phyloP scores from a whole-genome alignment of 2,888 invertebrate genomes.

The Chalcosyrphus nemorum region DNA sequence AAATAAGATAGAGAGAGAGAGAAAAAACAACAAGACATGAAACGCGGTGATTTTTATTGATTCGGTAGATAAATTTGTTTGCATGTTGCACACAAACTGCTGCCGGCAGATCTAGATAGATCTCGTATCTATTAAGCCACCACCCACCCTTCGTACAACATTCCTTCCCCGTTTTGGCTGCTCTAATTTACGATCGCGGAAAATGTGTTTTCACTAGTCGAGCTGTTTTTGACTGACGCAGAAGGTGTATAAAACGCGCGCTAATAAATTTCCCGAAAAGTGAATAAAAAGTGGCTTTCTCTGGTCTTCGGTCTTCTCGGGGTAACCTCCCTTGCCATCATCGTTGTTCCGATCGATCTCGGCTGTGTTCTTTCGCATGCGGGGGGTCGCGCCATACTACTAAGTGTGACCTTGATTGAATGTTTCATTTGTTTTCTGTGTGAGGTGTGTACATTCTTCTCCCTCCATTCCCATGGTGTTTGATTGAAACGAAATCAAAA shows the following conservation, averaged over 20 bases:
- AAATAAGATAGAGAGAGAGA: too few relatives aligned
- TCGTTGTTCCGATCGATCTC: not conserved
- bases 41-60: not conserved
- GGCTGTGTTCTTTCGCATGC: not conserved
- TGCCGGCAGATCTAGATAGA: not conserved
- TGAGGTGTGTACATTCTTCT: not conserved
- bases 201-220: not conserved
- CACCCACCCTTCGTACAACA: not conserved
- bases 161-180: not conserved
- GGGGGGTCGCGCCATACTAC: constrained; percentile 8
- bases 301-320: not conserved
- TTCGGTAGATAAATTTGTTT: not conserved
- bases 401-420: constrained; percentile 14
- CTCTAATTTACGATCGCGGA: constrained; percentile 23
- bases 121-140: not conserved
- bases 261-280: not conserved
- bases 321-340: not conserved
- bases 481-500: constrained; percentile 7
- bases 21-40: too few relatives aligned
- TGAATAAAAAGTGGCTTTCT: not conserved
- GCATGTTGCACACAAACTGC: not conserved
- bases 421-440: not conserved
- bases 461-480: not conserved
- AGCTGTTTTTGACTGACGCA: not conserved
- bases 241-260: not conserved